Evolutionary conservation across 1,140 invertebrate species (phyloP), one percentile per base, ranked within the genome.

Genomic region (Diabrotica virgifera): DNA sequence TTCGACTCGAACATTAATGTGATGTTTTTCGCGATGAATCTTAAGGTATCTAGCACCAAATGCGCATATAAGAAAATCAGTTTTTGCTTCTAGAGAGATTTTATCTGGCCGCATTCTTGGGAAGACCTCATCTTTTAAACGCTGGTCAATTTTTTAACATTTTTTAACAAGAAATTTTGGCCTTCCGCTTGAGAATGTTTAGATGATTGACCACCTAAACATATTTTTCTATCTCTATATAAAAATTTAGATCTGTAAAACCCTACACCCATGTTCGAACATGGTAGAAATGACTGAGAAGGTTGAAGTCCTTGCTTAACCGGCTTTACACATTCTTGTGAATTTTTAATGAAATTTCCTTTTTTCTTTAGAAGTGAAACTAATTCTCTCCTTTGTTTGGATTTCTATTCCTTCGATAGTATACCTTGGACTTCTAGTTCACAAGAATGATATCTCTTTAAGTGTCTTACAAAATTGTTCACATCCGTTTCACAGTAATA

Each of bases 61-160:
- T 5, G 55, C 55, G 61, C 70, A 71, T 11, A 71, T 71, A 13
- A 71, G 50, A 14, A 37, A n/a, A 60, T 71, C 63, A 75, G 50
- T 69, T 62, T 71, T 71, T 38, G 69, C 70, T 55, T 58, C 57
- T 37, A 71, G 6, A 55, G 69, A 69, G 46, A 71, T 59, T 60
- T 68, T 67, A 64, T 74, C 72, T 38, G 70, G 46, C 40, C 63
- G 57, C 70, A 72, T 72, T 12, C 59, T 35, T 11, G 66, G 61
- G 65, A 72, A 72, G 36, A 72, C 67, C 59, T 71, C 66, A 52
- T 55, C 52, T 62, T 59, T 63, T 51, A 72, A 66, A 55, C 37
- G 56, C 9, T 12, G 38, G 55, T 68, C 40, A 65, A 55, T 61
- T 62, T 46, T n/a, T 38, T 56, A 35, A 24, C n/a, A 62, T 37